Percentiles rank a stretch among this genome's conserved stretches.
Conservation (phyloP, 2,888 invertebrate genomes). For the Rhimphoctona megacephalus region DNA sequence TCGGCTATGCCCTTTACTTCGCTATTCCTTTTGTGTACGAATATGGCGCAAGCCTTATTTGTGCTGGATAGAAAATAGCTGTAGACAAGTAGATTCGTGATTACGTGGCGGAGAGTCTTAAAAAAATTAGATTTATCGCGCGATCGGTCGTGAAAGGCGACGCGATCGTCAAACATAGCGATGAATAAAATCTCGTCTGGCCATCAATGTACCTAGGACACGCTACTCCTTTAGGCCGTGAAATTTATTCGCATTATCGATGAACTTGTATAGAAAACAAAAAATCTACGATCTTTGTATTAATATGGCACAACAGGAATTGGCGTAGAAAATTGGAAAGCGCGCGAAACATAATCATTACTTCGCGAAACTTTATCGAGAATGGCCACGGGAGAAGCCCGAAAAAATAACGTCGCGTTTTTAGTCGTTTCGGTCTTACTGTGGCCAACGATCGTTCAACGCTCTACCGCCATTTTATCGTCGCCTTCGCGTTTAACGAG, state of each 20-base stretch:
- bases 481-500: not conserved
- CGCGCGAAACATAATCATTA: constrained; percentile 29
- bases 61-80: not conserved
- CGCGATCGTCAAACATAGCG: not conserved
- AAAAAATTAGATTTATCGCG: constrained; percentile 9
- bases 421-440: constrained; percentile 1
- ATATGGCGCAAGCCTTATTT: not conserved
- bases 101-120: not conserved
- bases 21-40: not conserved
- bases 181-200: constrained; percentile 46
- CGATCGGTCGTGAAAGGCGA: constrained; percentile 18
- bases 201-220: constrained; percentile 36
- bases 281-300: not conserved
- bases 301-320: not conserved
- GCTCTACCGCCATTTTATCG: not conserved
- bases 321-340: not conserved
- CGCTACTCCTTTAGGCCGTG: not conserved
- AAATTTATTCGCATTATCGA: constrained; percentile 44
- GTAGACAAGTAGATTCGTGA: not conserved
- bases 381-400: constrained; percentile 30
- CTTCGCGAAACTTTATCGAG: constrained; percentile 26
- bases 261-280: not conserved
- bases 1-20: not conserved
- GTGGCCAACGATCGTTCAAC: not conserved
- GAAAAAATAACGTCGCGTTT: not conserved